phyloP scores from a whole-genome alignment of 1,140 invertebrate species.

The Globodera ellingtonae region DNA sequence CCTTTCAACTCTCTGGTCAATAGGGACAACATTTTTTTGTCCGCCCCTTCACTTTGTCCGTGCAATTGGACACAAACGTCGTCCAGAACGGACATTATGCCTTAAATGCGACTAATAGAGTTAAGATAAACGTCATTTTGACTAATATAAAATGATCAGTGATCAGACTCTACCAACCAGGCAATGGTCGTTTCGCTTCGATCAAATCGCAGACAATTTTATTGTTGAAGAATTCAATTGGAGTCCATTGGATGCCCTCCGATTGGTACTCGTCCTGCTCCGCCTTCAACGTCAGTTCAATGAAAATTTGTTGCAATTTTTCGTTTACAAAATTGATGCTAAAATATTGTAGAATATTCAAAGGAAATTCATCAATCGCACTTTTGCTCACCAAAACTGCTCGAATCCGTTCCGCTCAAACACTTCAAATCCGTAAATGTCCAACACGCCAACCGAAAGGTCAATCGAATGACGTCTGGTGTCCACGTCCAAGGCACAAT shows the following conservation, averaged over 20 bases:
- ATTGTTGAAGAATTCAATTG: conserved; percentile 80
- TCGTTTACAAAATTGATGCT: conserved; percentile 93
- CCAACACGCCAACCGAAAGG: conserved; percentile 70
- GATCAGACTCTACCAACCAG: conserved; percentile 63
- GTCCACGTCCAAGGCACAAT: conserved; percentile 60
- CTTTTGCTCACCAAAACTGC: conserved; percentile 59
- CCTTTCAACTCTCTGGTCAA: conserved; percentile 68
- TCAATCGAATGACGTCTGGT: conserved; percentile 15
- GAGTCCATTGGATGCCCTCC: conserved; percentile 76
- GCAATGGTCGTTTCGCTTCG: conserved; percentile 66
- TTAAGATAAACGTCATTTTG: not conserved
- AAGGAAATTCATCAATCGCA: not conserved
- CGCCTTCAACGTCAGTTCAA: conserved; percentile 76
- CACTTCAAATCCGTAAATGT: conserved; percentile 76
- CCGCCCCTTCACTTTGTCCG: conserved; percentile 70
- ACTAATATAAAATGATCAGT: conserved; percentile 1
- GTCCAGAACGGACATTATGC: conserved; percentile 75
- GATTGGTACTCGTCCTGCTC: conserved; percentile 78
- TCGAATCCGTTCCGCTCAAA: conserved; percentile 72
- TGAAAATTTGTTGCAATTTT: conserved; percentile 80
- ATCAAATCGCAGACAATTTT: conserved; percentile 77
- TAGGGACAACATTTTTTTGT: conserved; percentile 69
- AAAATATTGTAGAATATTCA: conserved; percentile 70
- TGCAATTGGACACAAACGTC: conserved; percentile 78
- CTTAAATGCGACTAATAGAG: conserved; percentile 46